These are phyloP conservation scores for Cephus cinctus DNA, from an alignment of 1,140 invertebrate genomes.

Conservation along the genomic window DNA sequence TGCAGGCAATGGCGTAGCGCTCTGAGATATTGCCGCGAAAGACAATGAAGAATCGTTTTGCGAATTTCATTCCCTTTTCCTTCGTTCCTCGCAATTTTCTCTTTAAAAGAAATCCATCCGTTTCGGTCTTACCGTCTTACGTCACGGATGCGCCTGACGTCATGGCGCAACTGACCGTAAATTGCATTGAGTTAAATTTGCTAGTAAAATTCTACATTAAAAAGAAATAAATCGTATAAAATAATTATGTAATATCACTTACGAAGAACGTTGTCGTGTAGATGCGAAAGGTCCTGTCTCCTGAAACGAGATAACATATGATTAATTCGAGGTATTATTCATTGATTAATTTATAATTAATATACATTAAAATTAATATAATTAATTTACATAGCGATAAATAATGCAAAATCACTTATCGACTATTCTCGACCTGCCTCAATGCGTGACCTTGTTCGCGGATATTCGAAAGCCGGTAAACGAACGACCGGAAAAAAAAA, in stretches of 20 bases:
- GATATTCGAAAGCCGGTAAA: not conserved
- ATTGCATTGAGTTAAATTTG: not conserved
- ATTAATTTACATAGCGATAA: too few relatives aligned
- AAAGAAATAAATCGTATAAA: not conserved
- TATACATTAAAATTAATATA: too few relatives aligned
- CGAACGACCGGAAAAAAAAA: not conserved
- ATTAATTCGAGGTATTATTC: too few relatives aligned
- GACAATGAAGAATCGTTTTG: conserved; percentile 5
- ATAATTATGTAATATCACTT: conserved; percentile 29
- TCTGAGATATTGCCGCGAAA: conserved; percentile 17
- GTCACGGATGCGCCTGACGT: too few relatives aligned
- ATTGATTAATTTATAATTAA: too few relatives aligned
- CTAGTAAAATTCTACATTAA: not conserved
- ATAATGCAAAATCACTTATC: too few relatives aligned
- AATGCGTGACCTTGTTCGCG: not conserved
- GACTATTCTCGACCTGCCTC: too few relatives aligned
- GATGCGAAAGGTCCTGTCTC: conserved; percentile 44
- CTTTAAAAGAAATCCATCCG: not conserved
- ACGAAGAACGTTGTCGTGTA: conserved; percentile 48
- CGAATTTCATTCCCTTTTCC: conserved; percentile 6
- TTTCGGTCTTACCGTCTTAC: too few relatives aligned
- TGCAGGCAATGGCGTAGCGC: conserved; percentile 33
- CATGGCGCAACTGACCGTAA: too few relatives aligned
- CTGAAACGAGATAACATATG: conserved; percentile 50
- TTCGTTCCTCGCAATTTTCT: not conserved